Percentiles rank a stretch among this genome's conserved stretches.
Conservation (phyloP, 2,113 vertebrate species). For the Oceanodroma tethys region DNA sequence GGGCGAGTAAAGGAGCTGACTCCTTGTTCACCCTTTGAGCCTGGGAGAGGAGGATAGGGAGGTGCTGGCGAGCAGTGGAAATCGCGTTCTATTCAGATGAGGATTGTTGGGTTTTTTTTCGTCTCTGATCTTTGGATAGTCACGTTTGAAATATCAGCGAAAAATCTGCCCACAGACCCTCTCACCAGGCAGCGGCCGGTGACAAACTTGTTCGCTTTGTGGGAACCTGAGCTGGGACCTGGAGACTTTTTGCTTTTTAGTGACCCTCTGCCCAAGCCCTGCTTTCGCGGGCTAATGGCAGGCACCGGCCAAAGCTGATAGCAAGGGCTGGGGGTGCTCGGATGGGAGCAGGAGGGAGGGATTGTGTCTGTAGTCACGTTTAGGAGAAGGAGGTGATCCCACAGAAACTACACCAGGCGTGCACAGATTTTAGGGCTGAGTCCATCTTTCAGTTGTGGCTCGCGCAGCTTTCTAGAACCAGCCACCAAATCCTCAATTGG, state of each 20-base stretch:
- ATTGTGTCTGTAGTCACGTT: background rate
- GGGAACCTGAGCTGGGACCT: background rate
- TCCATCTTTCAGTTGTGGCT: slow-evolving; percentile 38
- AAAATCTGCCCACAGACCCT: background rate
- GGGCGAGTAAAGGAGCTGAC: slow-evolving; percentile 37
- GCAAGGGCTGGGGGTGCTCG: background rate
- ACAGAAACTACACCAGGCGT: background rate
- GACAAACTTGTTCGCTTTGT: background rate
- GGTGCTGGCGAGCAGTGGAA: background rate
- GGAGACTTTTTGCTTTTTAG: background rate
- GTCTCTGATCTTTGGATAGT: background rate
- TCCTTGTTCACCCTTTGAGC: slow-evolving; percentile 7
- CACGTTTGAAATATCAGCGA: background rate
- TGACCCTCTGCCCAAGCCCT: background rate
- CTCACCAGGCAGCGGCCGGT: background rate
- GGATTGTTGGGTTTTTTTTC: background rate
- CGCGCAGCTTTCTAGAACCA: slow-evolving; percentile 34
- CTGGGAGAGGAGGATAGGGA: background rate
- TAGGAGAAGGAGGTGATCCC: background rate
- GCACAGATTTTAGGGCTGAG: slow-evolving; percentile 42
- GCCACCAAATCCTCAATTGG: background rate
- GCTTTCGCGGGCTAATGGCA: background rate
- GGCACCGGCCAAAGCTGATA: background rate
- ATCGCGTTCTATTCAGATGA: background rate
- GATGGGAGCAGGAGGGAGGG: background rate